Evolutionary conservation across 2,888 invertebrate genomes (phyloP).

Genomic region (Diploptera punctata): DNA sequence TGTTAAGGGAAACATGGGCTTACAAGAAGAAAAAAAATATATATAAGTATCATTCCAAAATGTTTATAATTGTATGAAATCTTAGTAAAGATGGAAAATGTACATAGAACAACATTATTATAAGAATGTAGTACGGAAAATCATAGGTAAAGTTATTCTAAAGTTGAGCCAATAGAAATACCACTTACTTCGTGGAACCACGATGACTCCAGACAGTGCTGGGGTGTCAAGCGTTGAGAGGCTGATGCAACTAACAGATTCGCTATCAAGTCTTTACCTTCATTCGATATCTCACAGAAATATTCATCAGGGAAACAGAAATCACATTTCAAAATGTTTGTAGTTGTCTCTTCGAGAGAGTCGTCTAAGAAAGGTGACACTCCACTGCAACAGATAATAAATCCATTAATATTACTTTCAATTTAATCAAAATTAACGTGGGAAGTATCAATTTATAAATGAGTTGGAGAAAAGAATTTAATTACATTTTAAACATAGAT

Average conservation of each 20-base stretch:
- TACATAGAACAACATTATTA: too few species aligned
- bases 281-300: constrained; percentile 70
- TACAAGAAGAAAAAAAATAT: too few species aligned
- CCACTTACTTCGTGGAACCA: constrained; percentile 56
- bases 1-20: too few species aligned
- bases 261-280: constrained; percentile 71
- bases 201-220: constrained; percentile 54
- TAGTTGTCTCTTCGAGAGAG: constrained; percentile 82
- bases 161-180: too few species aligned
- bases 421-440: too few species aligned
- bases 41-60: neutral
- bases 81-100: too few species aligned
- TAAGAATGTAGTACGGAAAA: too few species aligned
- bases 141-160: too few species aligned
- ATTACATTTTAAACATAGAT: too few species aligned
- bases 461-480: too few species aligned
- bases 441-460: too few species aligned
- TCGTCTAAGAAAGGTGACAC: constrained; percentile 86
- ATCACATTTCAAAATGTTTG: constrained; percentile 82
- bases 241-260: constrained; percentile 67
- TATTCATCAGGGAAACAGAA: constrained; percentile 84
- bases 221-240: constrained; percentile 58
- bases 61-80: neutral
- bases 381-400: constrained; percentile 65
- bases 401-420: too few species aligned